These are phyloP conservation scores for Paratrypauchen microcephalus DNA, from an alignment of 2,797 vertebrate species.

Conservation along the genomic window DNA sequence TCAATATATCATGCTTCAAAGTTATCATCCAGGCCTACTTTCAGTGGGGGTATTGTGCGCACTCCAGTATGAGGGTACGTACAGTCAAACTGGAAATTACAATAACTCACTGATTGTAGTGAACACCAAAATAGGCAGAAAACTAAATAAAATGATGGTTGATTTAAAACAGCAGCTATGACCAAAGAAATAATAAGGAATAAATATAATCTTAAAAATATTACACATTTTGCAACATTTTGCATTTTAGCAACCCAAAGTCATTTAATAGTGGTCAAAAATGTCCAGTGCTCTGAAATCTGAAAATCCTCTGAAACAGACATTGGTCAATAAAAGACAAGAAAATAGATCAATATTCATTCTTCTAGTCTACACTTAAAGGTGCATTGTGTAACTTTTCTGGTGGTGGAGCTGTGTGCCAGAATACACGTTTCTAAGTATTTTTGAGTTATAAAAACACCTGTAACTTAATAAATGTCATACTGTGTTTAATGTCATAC, in stretches of 20 bases:
- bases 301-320: too few relatives aligned
- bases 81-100: neutral
- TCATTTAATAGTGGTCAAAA: neutral
- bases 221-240: too few relatives aligned
- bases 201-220: neutral
- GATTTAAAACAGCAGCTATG: neutral
- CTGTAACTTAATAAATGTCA: too few relatives aligned
- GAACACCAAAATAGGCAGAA: neutral
- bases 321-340: too few relatives aligned
- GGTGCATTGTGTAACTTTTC: too few relatives aligned
- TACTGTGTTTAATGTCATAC: too few relatives aligned
- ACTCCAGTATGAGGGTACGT: neutral
- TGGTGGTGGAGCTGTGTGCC: too few relatives aligned
- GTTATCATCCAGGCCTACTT: too few relatives aligned
- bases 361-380: neutral
- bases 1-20: too few relatives aligned
- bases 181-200: neutral
- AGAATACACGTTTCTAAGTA: too few relatives aligned
- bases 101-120: neutral
- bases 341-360: neutral
- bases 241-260: too few relatives aligned
- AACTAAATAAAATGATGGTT: neutral
- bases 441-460: too few relatives aligned
- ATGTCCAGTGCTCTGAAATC: neutral
- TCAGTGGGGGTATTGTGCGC: neutral